Evolutionary conservation across 1,140 invertebrate species (phyloP), one percentile per base, ranked within the genome.

Genomic region (Musca domestica): DNA sequence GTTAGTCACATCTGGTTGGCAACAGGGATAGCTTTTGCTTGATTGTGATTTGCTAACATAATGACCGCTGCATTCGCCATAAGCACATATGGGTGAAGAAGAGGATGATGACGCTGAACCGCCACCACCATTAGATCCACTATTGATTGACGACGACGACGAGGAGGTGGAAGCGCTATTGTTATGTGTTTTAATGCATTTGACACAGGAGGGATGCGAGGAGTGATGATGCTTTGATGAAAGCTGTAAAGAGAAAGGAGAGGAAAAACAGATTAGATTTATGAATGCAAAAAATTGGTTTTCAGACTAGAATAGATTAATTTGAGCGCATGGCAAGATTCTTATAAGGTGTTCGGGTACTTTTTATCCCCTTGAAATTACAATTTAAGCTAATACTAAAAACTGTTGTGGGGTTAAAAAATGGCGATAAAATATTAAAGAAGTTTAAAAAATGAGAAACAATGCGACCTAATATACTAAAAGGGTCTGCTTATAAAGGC

Each of bases 11-110:
- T 68, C 49, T 48, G 23, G 48, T 25, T 49, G 61, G 25, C 66
- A 67, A 22, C 66, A 67, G 12, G 66, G 19, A 67, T 58, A 67
- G 66, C 2, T 46, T 58, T 56, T 67, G 17, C 25, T 19, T 15
- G 15, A 12, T 23, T 58, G 20, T 56, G 52, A 56, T 61, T 61
- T 61, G 20, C 56, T 61, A 17, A 48, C 58, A 58, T 74, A 74
- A 27, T 74, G 76, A 15, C 76, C 77, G 47, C 74, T 76, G 65
- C 75, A 80, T 73, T 80, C 77, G 7, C 74, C 75, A 61, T 75
- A 80, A 51, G 70, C 69, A 65, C 78, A 80, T 20, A 19, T 71
- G 7, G 56, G 27, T 19, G 56, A 34, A 2, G 52, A 25, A 2
- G 48, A 54, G 3, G 52, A 56, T 27, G 52, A 27, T 15, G 52